Base-by-base conservation (phyloP, 30 jellyfish, hydroid and myxozoan genomes). In the Cassiopea andromeda region DNA sequence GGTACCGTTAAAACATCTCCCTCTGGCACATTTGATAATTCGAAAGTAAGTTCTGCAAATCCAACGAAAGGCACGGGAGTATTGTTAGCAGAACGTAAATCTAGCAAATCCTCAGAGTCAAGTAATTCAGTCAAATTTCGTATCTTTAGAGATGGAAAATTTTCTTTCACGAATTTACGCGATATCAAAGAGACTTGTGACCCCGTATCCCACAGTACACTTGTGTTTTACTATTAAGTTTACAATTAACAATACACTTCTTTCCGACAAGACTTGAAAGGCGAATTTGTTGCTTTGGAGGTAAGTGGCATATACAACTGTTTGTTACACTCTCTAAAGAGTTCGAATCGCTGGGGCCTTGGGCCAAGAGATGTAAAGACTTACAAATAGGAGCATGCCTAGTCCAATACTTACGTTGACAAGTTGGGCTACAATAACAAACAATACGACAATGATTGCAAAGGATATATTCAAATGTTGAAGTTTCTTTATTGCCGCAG, bases 181-280 rank as follows among this genome's bases (percentile, higher is more conserved):
- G 94, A 87, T 38, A 87, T 45, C 77, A 87, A 57, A 15, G 94
- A 87, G 74, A 89, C 96, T 81, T 89, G 96, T 7, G 96, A 80
- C 18, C 96, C 96, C 44, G 92, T 89, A 75, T 81, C 96, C 96
- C 96, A 89, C 47, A 79, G 64, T 46, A 48, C 92, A 9, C 70
- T 81, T 44, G 81, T 60, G 12, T 68, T 54, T 49, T 17, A 57
- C 96, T 92, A 60, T 81, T 81, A 44, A 89, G 69, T 58, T 72
- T 78, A 86, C 96, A 89, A 44, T 89, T 74, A 47, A 89, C 85
- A 48, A 67, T 60, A 69, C 96, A 89, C 72, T 81, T 89, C 75
- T 81, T 81, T 9, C 96, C 91, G 60, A 89, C 96, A 44, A 89
- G 77, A 70, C 73, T 61, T 79, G 88, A 71, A 69, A 89, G 73